Evolutionary conservation across 2,888 invertebrate genomes (phyloP).

Genomic region (Agrotis clavis): DNA sequence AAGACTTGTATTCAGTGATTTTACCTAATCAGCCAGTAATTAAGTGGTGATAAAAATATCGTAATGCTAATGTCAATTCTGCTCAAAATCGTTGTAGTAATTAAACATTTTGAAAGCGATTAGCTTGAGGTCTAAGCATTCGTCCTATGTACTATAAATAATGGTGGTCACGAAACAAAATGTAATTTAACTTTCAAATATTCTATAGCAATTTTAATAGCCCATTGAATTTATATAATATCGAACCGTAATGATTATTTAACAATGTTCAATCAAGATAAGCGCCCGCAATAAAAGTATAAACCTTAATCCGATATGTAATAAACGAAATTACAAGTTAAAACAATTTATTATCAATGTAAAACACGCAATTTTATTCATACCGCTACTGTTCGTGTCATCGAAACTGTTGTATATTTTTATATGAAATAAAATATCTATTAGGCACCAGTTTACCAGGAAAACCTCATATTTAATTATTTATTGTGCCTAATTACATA

Average conservation of each 20-base stretch:
- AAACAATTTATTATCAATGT: conserved; percentile 56
- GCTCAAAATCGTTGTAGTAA: neutral
- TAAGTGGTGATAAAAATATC: neutral
- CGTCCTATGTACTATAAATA: neutral
- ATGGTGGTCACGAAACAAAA: neutral
- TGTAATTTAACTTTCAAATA: neutral
- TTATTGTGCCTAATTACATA: neutral
- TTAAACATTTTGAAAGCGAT: neutral
- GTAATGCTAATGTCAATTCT: neutral
- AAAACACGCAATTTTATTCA: conserved; percentile 51
- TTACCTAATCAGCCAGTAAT: neutral
- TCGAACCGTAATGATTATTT: conserved; percentile 47
- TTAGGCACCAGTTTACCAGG: neutral
- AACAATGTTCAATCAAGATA: conserved; percentile 83
- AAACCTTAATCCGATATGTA: conserved; percentile 76
- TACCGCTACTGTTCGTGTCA: conserved; percentile 34
- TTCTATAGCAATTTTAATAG: conserved; percentile 25
- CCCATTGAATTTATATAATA: conserved; percentile 8
- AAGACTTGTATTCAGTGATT: neutral
- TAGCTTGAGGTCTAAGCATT: neutral
- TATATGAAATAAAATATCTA: neutral
- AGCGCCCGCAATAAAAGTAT: conserved; percentile 77
- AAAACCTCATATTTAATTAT: neutral
- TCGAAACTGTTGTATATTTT: neutral
- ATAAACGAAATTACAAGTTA: conserved; percentile 68